Percentiles rank a stretch among this genome's conserved stretches.
These are phyloP conservation scores for Saguinus midas DNA, from an alignment of 2,113 vertebrate genomes.

Conservation along the genomic window DNA sequence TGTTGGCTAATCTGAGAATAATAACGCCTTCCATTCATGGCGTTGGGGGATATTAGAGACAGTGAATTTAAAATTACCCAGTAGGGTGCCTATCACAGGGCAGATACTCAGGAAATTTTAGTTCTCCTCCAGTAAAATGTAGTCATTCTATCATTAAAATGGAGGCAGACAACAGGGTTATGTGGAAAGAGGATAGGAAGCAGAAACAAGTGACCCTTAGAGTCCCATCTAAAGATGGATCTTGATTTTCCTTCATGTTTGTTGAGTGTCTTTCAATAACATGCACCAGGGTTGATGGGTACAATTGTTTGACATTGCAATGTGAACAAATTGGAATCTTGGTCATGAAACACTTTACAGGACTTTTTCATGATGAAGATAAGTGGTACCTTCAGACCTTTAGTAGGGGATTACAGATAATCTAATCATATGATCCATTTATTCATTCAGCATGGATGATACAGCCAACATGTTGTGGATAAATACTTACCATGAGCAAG, in stretches of 20 bases:
- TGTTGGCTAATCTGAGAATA: not conserved
- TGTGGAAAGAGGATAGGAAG: not conserved
- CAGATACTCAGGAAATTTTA: not conserved
- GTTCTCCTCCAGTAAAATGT: not conserved
- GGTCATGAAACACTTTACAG: not conserved
- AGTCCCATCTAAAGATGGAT: not conserved
- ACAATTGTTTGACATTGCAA: not conserved
- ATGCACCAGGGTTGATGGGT: not conserved
- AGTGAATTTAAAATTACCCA: not conserved
- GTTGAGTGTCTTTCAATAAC: not conserved
- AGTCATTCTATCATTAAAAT: not conserved
- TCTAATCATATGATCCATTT: not conserved
- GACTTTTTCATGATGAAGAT: not conserved
- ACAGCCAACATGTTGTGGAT: not conserved
- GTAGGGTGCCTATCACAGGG: not conserved
- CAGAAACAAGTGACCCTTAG: not conserved
- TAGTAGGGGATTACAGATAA: not conserved
- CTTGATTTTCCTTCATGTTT: not conserved
- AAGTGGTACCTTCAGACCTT: not conserved
- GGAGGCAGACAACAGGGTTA: too few species aligned
- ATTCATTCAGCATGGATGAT: not conserved
- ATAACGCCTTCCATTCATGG: not conserved
- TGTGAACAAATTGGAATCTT: not conserved
- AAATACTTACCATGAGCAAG: not conserved
- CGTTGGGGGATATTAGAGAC: not conserved